Conservation (phyloP, 53 echinoderm and acorn worm genomes). For the Actinopyga echinites region DNA sequence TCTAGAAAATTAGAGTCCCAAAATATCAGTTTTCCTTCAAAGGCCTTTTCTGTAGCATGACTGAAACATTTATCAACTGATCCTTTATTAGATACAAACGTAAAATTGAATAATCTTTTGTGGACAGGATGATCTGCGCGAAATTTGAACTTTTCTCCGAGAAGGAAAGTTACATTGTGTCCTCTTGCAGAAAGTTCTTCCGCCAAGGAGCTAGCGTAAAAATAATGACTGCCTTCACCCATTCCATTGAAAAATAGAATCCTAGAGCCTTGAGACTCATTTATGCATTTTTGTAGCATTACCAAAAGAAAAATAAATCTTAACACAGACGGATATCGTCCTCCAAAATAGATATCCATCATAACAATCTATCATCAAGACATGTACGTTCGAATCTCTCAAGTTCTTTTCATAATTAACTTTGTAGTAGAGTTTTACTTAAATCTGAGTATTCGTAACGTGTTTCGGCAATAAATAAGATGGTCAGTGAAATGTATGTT, state of each 20-base stretch:
- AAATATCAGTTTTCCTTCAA: background rate
- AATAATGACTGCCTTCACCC: conserved; percentile 32
- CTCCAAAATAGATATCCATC: too few species aligned
- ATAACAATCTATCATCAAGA: too few species aligned
- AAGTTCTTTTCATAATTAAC: too few species aligned
- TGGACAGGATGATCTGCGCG: background rate
- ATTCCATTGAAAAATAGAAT: conserved; percentile 19
- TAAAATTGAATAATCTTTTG: background rate
- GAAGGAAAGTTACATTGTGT: background rate
- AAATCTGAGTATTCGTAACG: too few species aligned
- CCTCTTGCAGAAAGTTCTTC: conserved; percentile 1
- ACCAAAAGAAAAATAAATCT: too few species aligned
- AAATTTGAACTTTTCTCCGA: background rate
- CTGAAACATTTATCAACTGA: background rate
- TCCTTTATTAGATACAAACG: background rate
- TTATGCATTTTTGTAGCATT: too few species aligned
- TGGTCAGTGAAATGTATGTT: too few species aligned
- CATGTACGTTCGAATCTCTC: too few species aligned
- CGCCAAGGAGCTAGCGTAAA: background rate
- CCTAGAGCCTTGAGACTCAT: background rate
- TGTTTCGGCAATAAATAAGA: too few species aligned
- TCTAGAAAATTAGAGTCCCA: background rate
- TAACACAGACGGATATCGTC: too few species aligned
- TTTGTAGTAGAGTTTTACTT: too few species aligned
- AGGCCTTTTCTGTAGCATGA: background rate